These are phyloP conservation scores for Babyrousa celebensis DNA, from an alignment of 2,797 vertebrate species.

Conservation along the genomic window DNA sequence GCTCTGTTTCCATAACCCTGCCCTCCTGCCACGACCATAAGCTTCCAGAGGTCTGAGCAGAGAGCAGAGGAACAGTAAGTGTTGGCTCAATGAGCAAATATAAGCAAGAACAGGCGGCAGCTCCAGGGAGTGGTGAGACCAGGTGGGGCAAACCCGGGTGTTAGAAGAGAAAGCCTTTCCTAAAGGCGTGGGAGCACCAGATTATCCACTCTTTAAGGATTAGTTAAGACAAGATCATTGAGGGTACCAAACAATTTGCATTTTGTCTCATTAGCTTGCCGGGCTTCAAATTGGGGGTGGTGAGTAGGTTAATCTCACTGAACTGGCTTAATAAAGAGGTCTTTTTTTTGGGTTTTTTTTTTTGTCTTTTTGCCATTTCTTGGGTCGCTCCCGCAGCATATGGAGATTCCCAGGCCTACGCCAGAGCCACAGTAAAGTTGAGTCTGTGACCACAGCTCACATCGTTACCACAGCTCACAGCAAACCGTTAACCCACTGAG, in stretches of 20 bases:
- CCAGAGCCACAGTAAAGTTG: too few relatives aligned
- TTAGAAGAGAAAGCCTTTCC: constrained; percentile 35
- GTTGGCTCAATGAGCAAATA: neutral
- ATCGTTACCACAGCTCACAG: too few relatives aligned
- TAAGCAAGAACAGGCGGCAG: constrained; percentile 11
- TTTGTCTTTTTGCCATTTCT: too few relatives aligned
- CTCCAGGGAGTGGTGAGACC: neutral
- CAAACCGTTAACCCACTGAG: too few relatives aligned
- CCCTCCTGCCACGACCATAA: too few relatives aligned
- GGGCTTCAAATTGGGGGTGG: constrained; percentile 62
- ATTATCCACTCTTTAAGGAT: constrained; percentile 75
- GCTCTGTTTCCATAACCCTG: neutral
- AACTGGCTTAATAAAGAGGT: constrained; percentile 82
- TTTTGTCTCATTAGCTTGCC: constrained; percentile 81
- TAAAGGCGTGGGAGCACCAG: neutral
- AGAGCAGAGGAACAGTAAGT: neutral
- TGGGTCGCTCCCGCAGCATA: too few relatives aligned
- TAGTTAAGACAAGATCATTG: constrained; percentile 80
- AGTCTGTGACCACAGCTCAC: too few relatives aligned
- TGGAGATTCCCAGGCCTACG: too few relatives aligned
- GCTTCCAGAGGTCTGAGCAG: too few relatives aligned
- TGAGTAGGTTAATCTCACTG: constrained; percentile 83
- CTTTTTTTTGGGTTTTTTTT: constrained; percentile 55
- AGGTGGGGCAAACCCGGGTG: neutral
- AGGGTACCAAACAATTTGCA: constrained; percentile 75